Conservation (phyloP, 2,797 vertebrate species). For the Malacoraja senta region DNA sequence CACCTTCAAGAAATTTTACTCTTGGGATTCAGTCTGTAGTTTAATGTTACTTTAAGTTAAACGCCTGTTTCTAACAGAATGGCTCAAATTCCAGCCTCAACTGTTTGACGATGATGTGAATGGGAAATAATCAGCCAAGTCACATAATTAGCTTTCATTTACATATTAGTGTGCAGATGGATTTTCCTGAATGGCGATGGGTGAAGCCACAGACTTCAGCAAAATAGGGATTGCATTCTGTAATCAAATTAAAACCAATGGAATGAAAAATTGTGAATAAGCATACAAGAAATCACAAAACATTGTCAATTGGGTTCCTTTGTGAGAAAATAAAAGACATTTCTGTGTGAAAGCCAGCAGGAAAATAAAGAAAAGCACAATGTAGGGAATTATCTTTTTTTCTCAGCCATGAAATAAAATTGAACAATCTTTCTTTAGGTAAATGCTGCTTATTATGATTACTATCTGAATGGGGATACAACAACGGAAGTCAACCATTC, state of each 20-base stretch:
- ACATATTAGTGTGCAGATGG: slow-evolving; percentile 32
- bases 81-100: slow-evolving; percentile 25
- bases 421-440: too few species aligned
- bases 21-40: background rate
- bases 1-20: slow-evolving; percentile 3
- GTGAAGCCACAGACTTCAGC: background rate
- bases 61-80: slow-evolving; percentile 2
- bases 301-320: background rate
- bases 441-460: background rate
- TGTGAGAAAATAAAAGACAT: slow-evolving; percentile 3
- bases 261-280: background rate
- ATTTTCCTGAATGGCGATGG: slow-evolving; percentile 23
- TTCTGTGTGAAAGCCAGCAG: background rate
- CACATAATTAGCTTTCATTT: slow-evolving; percentile 25
- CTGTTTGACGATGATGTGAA: background rate
- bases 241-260: background rate
- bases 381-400: background rate
- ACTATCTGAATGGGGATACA: slow-evolving; percentile 1
- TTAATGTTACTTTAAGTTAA: slow-evolving; percentile 27
- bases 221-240: too few species aligned
- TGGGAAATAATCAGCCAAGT: slow-evolving; percentile 6
- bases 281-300: slow-evolving; percentile 17
- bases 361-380: background rate
- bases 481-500: background rate
- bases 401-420: background rate